Percentiles rank a stretch among this genome's conserved stretches.
phyloP scores from a whole-genome alignment of 1,140 invertebrate species.

The Capitella teleta region DNA sequence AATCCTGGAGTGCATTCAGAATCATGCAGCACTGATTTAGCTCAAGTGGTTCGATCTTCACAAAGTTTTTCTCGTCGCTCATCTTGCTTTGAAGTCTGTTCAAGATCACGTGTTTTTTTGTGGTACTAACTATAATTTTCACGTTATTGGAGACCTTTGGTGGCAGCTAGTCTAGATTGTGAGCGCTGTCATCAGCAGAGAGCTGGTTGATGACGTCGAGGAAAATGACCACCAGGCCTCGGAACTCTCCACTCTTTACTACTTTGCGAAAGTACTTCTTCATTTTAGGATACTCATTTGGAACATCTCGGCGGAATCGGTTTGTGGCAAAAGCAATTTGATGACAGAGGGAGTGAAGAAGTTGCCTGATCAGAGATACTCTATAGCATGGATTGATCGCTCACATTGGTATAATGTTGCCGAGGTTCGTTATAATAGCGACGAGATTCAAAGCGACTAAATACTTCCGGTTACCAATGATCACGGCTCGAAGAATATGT shows the following conservation, averaged over 20 bases:
- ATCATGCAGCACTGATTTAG: slow-evolving; percentile 51
- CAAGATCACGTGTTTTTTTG: slow-evolving; percentile 18
- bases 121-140: slow-evolving; percentile 57
- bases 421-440: too few species aligned
- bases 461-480: too few species aligned
- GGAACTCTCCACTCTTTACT: slow-evolving; percentile 24
- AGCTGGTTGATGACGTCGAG: slow-evolving; percentile 32
- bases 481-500: too few species aligned
- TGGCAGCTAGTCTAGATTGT: slow-evolving; percentile 35
- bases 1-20: slow-evolving; percentile 58
- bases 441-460: too few species aligned
- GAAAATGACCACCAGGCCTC: slow-evolving; percentile 11
- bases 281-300: too few species aligned
- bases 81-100: slow-evolving; percentile 20
- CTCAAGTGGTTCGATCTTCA: slow-evolving; percentile 19
- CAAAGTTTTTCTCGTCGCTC: slow-evolving; percentile 9
- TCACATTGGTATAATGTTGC: too few species aligned
- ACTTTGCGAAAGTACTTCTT: too few species aligned
- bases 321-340: too few species aligned
- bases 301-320: too few species aligned
- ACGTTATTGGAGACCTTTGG: slow-evolving; percentile 25
- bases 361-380: too few species aligned
- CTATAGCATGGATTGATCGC: too few species aligned
- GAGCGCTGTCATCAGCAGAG: slow-evolving; percentile 17
- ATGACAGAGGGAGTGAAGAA: too few species aligned